These are phyloP conservation scores for Pinna nobilis DNA, from an alignment of 1,140 invertebrate genomes.

Conservation along the genomic window DNA sequence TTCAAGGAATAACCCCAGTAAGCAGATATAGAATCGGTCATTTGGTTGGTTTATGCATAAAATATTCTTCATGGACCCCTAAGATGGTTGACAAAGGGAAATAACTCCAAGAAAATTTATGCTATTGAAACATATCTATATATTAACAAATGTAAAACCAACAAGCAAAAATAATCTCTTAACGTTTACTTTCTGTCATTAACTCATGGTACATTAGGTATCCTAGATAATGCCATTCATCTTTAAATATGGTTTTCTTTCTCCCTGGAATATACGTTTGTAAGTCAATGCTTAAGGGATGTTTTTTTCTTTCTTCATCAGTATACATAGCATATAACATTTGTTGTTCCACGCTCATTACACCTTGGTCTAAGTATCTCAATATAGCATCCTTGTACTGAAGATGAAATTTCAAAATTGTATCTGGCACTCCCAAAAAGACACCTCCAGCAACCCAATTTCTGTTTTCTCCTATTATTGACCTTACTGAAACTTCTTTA, in stretches of 20 bases:
- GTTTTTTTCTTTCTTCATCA: constrained; percentile 3
- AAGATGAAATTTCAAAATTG: not conserved
- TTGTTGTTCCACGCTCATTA: constrained; percentile 61
- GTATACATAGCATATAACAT: constrained; percentile 20
- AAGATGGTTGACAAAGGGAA: too few relatives aligned
- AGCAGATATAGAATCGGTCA: too few relatives aligned
- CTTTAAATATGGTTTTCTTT: not conserved
- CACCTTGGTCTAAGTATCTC: constrained; percentile 39
- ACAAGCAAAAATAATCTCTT: too few relatives aligned
- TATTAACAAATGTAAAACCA: too few relatives aligned
- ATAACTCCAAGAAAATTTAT: too few relatives aligned
- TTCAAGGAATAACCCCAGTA: too few relatives aligned
- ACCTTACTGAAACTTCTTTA: not conserved
- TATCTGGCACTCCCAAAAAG: constrained; percentile 14
- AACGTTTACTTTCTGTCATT: too few relatives aligned
- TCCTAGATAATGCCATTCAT: constrained; percentile 3
- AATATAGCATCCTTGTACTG: constrained; percentile 28
- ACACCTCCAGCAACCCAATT: constrained; percentile 20
- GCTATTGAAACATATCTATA: too few relatives aligned
- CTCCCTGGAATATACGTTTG: constrained; percentile 7
- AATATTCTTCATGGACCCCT: too few relatives aligned
- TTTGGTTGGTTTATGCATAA: too few relatives aligned
- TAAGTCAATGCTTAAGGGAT: constrained; percentile 3
- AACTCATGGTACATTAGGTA: constrained; percentile 18
- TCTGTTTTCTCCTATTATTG: constrained; percentile 34